phyloP scores from a whole-genome alignment of 2,797 vertebrate species.

The Platyrinchus mystaceus region DNA sequence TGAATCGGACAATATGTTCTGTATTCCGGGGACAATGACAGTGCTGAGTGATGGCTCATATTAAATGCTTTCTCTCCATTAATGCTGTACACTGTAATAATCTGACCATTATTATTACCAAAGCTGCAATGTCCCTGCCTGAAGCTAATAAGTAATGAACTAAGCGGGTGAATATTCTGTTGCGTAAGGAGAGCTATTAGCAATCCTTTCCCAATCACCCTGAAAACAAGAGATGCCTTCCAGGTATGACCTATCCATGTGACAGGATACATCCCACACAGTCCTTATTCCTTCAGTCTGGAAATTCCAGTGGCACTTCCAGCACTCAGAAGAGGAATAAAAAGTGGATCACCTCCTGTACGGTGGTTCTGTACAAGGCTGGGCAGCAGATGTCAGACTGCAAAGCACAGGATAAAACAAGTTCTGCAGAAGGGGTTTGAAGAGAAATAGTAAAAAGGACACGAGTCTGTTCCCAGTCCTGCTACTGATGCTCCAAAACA shows the following conservation, averaged over 20 bases:
- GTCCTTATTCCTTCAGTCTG: not conserved
- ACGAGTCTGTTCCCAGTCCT: not conserved
- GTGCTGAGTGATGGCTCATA: conserved; percentile 32
- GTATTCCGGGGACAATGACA: conserved; percentile 8
- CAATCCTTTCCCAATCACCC: conserved; percentile 60
- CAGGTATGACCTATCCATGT: conserved; percentile 50
- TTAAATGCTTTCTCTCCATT: conserved; percentile 69
- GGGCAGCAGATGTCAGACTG: accelerated
- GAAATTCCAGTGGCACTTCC: not conserved
- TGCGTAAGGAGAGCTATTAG: conserved; percentile 66
- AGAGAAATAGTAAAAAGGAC: not conserved
- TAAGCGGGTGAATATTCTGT: conserved; percentile 65
- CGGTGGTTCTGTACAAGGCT: not conserved
- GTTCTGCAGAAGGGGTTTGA: not conserved
- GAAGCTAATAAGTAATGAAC: conserved; percentile 74
- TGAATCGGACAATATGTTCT: conserved; percentile 3
- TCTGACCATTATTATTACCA: conserved; percentile 64
- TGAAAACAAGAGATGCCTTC: conserved; percentile 69
- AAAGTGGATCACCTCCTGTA: not conserved
- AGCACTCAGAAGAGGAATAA: not conserved
- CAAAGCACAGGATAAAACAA: not conserved
- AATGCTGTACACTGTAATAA: conserved; percentile 60
- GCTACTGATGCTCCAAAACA: not conserved
- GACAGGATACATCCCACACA: not conserved
- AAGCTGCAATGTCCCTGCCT: conserved; percentile 67